Percentiles rank a stretch among this genome's conserved stretches.
Evolutionary conservation across 2,888 invertebrate species (phyloP).

Genomic region (Caradrina clavipalpis): DNA sequence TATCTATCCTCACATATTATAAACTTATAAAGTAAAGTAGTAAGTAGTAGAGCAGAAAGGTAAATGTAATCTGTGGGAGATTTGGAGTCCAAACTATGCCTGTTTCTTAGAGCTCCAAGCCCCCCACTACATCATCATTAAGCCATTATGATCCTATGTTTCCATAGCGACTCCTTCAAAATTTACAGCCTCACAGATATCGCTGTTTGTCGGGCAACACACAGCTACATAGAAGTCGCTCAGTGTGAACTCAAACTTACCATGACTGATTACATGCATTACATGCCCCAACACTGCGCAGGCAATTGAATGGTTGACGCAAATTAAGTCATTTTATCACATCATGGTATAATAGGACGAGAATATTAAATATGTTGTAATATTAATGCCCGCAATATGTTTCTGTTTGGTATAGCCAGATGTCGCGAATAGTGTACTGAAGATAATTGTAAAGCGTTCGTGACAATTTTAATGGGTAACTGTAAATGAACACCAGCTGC

Average conservation of each 20-base stretch:
- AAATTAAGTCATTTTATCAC: constrained; percentile 57
- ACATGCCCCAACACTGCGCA: constrained; percentile 41
- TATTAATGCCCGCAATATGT: constrained; percentile 56
- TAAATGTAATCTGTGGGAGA: too few species aligned
- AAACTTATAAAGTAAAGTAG: too few species aligned
- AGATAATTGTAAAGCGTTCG: constrained; percentile 41
- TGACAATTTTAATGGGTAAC: constrained; percentile 43
- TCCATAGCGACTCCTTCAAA: too few species aligned
- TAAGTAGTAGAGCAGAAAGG: too few species aligned
- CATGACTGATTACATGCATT: constrained; percentile 42
- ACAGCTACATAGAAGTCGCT: background rate
- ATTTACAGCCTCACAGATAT: background rate
- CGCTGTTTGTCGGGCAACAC: background rate
- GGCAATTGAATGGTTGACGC: constrained; percentile 46
- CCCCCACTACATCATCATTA: too few species aligned
- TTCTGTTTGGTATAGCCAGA: constrained; percentile 38
- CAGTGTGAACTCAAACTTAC: constrained; percentile 16
- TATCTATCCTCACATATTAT: too few species aligned
- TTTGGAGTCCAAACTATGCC: too few species aligned
- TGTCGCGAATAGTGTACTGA: constrained; percentile 35
- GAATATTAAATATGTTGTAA: constrained; percentile 41
- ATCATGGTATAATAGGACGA: constrained; percentile 24
- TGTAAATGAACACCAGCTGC: constrained; percentile 43
- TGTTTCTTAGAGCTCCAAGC: too few species aligned
- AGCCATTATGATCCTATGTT: too few species aligned